Percentiles rank a stretch among this genome's conserved stretches.
Conservation (phyloP, 2,888 invertebrate species). For the Pocota personata region DNA sequence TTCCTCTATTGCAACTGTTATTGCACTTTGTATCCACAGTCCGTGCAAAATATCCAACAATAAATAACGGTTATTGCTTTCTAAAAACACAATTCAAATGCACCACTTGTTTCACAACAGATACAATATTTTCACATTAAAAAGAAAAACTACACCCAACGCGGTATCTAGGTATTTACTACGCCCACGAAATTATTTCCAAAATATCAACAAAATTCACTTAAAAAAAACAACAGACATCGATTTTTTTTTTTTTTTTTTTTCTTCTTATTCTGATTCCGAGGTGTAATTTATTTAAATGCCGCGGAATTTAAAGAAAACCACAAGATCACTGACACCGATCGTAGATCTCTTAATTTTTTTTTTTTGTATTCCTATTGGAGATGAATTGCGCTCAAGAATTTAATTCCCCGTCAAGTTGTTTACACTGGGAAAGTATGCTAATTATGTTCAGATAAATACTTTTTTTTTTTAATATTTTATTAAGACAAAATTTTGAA, state of each 20-base stretch:
- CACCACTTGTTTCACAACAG: not conserved
- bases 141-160: not conserved
- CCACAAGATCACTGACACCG: constrained; percentile 47
- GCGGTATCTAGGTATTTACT: not conserved
- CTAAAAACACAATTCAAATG: not conserved
- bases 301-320: constrained; percentile 37
- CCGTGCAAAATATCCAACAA: constrained; percentile 17
- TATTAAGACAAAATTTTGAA: not conserved
- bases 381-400: constrained; percentile 12
- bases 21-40: constrained; percentile 35
- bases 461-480: not conserved
- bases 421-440: constrained; percentile 8
- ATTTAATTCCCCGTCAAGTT: constrained; percentile 25
- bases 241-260: not conserved
- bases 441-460: not conserved
- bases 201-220: constrained; percentile 25
- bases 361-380: constrained; percentile 14
- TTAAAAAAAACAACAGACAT: not conserved
- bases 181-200: constrained; percentile 3
- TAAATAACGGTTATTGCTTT: constrained; percentile 36
- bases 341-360: constrained; percentile 28
- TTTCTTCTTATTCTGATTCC: not conserved
- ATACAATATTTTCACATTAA: not conserved
- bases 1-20: not conserved
- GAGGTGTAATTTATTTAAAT: constrained; percentile 13